phyloP scores from a whole-genome alignment of 2,113 vertebrate genomes.

The Sylvicapra grimmia region DNA sequence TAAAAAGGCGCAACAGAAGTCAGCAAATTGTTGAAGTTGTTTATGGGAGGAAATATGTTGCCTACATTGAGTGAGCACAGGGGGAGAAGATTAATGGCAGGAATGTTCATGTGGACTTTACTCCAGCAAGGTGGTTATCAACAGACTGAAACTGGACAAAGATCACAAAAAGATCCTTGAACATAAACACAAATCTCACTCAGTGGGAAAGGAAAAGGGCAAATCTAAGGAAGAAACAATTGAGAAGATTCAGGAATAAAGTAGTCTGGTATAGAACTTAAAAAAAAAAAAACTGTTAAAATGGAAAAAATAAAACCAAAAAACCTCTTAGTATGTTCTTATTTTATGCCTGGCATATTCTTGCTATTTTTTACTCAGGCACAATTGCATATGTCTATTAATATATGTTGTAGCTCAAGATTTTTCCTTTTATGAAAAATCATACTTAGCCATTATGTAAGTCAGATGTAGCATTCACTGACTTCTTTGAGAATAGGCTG shows the following conservation, averaged over 20 bases:
- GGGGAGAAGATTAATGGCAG: background rate
- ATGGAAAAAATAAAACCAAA: background rate
- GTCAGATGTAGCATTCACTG: background rate
- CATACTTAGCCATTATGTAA: background rate
- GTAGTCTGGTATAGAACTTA: background rate
- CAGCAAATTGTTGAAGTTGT: background rate
- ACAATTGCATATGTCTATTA: background rate
- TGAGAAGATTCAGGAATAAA: background rate
- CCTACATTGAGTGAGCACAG: background rate
- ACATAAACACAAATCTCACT: background rate
- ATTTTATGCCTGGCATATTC: background rate
- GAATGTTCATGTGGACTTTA: background rate
- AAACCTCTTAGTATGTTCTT: background rate
- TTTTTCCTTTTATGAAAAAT: background rate
- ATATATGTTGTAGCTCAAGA: background rate
- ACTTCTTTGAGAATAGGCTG: background rate
- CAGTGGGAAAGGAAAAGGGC: background rate
- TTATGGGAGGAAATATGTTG: background rate
- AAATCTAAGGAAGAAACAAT: background rate
- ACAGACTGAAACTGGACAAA: background rate
- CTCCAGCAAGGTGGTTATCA: background rate
- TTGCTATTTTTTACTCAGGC: background rate
- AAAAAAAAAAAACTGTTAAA: background rate
- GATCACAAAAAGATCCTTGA: background rate
- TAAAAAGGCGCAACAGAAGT: background rate